Conservation (phyloP, 1,140 invertebrate genomes). For the Calephelis virginiensis region DNA sequence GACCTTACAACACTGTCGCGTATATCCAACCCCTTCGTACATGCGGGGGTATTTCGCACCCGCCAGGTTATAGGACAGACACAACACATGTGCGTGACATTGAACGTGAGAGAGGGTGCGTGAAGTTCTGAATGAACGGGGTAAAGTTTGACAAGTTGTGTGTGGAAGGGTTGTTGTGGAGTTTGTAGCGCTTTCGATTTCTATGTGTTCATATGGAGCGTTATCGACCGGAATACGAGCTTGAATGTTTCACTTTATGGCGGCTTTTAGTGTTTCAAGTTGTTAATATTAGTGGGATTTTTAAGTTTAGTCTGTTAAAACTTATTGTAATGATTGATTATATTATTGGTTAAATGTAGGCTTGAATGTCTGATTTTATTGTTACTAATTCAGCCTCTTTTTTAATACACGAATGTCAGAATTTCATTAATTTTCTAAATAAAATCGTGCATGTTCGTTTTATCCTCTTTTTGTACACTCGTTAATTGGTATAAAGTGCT, state of each 20-base stretch:
- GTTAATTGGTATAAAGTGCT: too few species aligned
- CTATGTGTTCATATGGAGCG: constrained; percentile 63
- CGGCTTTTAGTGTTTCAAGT: not conserved
- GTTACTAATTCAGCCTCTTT: too few species aligned
- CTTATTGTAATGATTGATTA: too few species aligned
- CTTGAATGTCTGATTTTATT: too few species aligned
- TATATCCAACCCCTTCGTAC: constrained; percentile 26
- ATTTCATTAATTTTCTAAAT: too few species aligned
- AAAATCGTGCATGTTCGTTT: too few species aligned
- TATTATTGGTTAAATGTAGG: too few species aligned
- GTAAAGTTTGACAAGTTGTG: constrained; percentile 61
- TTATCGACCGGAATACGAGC: constrained; percentile 51
- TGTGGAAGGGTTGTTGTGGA: constrained; percentile 67
- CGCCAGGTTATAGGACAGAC: constrained; percentile 47
- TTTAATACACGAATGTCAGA: too few species aligned
- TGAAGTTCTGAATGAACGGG: constrained; percentile 64
- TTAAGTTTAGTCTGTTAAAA: too few species aligned
- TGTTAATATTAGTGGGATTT: too few species aligned
- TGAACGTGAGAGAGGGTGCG: constrained; percentile 47
- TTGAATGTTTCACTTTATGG: constrained; percentile 31
- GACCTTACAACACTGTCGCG: constrained; percentile 26
- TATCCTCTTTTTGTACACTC: too few species aligned
- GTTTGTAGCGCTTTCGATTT: constrained; percentile 68
- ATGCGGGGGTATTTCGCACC: constrained; percentile 23
- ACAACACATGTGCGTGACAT: constrained; percentile 60